These are phyloP conservation scores for Cyaniris semiargus DNA, from an alignment of 2,888 invertebrate genomes.

Conservation along the genomic window DNA sequence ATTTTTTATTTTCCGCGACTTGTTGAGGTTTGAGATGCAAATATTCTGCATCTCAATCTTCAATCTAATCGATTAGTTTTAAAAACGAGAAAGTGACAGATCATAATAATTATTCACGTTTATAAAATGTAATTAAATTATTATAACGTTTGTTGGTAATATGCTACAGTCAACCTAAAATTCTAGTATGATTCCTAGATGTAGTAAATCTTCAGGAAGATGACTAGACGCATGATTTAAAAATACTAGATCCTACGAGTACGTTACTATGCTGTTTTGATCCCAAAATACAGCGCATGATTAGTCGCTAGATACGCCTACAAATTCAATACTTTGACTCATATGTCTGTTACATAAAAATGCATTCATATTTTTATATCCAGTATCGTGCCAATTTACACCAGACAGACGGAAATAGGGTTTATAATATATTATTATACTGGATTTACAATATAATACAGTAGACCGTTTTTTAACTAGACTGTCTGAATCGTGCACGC, in stretches of 20 bases:
- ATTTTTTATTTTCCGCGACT: no score
- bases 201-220: background rate
- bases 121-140: no score
- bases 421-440: background rate
- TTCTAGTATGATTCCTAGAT: no score
- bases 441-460: background rate
- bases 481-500: background rate
- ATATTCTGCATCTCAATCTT: no score
- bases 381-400: constrained; percentile 42
- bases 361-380: constrained; percentile 42
- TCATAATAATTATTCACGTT: no score
- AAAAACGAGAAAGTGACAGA: no score
- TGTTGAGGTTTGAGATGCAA: no score
- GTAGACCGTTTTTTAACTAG: background rate
- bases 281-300: background rate
- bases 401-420: background rate
- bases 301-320: constrained; percentile 15
- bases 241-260: constrained; percentile 8
- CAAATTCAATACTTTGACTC: constrained; percentile 24
- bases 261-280: constrained; percentile 20
- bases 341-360: constrained; percentile 39
- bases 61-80: no score
- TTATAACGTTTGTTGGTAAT: no score
- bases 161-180: no score
- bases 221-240: background rate